Evolutionary conservation across 2,888 invertebrate species (phyloP), one percentile per base, ranked within the genome.

Genomic region (Nomada flava): DNA sequence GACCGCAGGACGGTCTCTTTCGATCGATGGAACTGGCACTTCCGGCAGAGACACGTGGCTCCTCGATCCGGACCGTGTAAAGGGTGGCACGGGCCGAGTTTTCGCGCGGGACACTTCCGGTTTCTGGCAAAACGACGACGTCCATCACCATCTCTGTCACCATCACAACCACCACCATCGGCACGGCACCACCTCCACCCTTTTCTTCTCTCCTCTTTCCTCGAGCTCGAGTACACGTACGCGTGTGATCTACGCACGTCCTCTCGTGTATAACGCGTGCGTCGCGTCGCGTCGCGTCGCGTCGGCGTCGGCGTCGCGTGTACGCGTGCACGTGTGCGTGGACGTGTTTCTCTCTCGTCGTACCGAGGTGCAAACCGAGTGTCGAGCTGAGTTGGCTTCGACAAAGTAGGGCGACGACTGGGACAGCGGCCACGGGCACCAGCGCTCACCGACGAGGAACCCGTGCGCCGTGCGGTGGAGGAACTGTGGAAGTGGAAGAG

Each of bases 391-490:
- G 92, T 92, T 92, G 89, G 93, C 93, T 92, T 92, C 88, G 91
- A 92, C 92, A 92, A 93, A 93, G 93, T 92, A 92, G 93, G 93
- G 92, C 93, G 93, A 92, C 92, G 92, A 93, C 93, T 93, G 93
- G 92, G 93, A 92, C 93, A 91, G 92, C 93, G 93, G 92, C 92
- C 90, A 92, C 92, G 92, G 92, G 92, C 92, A 92, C 87, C 91
- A 90, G 90, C 92, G 92, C 92, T 90, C 90, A 89, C 90, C 90
- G 91, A 89, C 91, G 89, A 88, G 90, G 90, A 90, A 89, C 87
- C 86, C 89, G 89, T 86, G 89, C 89, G 88, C 88, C 90, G 90
- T 86, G 89, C 90, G 88, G 88, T 86, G 87, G 89, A 90, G 89
- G 88, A 87, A 87, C 84, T 83, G 89, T 91, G 91, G 91, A 91